These are phyloP conservation scores for Boleophthalmus pectinirostris DNA, from an alignment of 2,113 vertebrate species.

Conservation along the genomic window DNA sequence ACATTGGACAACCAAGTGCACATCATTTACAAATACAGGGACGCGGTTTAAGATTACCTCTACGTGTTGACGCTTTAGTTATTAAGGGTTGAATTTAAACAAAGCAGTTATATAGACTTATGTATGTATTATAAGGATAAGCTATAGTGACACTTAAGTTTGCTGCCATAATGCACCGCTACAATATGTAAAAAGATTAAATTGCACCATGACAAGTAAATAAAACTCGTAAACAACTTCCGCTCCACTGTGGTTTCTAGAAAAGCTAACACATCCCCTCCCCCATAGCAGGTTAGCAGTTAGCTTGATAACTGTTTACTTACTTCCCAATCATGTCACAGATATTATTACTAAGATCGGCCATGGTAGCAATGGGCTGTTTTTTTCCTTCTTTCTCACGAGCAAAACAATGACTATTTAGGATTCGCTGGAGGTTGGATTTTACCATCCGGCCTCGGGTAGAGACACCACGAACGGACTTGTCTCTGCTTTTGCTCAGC, in stretches of 20 bases:
- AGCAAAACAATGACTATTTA: constrained; percentile 87
- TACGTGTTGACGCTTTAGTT: neutral
- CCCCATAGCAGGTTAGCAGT: constrained; percentile 59
- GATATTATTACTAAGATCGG: constrained; percentile 77
- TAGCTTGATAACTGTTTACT: constrained; percentile 58
- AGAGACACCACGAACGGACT: constrained; percentile 76
- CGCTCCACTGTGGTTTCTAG: constrained; percentile 32
- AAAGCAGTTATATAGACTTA: neutral
- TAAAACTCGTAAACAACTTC: constrained; percentile 36
- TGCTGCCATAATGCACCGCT: neutral
- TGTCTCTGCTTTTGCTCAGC: constrained; percentile 61
- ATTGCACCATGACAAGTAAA: neutral
- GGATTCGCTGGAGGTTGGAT: constrained; percentile 88
- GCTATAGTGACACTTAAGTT: too few species aligned
- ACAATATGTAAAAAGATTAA: neutral
- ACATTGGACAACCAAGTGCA: neutral
- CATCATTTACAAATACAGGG: neutral
- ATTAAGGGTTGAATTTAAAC: neutral
- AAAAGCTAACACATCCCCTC: constrained; percentile 52
- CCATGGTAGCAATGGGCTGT: constrained; percentile 70
- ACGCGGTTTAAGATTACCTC: neutral
- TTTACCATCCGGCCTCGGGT: constrained; percentile 86
- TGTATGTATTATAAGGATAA: too few species aligned
- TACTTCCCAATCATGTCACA: constrained; percentile 82
- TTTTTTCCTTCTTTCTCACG: constrained; percentile 85